A percentile compares a stretch with the other conserved stretches of the same genome.
phyloP scores from a whole-genome alignment of 2,888 invertebrate genomes.

The Drosophila setosimentum region DNA sequence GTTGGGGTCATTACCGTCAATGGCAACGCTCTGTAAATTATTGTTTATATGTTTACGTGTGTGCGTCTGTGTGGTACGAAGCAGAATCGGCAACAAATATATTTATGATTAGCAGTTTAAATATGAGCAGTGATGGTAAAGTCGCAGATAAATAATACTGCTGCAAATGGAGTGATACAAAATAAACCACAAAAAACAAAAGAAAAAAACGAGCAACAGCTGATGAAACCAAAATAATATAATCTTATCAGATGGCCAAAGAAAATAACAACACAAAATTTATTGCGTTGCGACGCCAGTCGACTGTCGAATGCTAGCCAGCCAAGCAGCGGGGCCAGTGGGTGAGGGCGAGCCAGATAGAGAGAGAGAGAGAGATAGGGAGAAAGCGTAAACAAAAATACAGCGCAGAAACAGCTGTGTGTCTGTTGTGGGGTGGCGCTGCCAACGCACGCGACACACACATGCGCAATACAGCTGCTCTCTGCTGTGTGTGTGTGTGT shows the following conservation, averaged over 20 bases:
- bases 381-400: slow-evolving; percentile 57
- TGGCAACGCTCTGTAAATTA: slow-evolving; percentile 40
- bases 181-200: slow-evolving; percentile 6
- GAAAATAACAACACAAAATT: slow-evolving; percentile 63
- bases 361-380: slow-evolving; percentile 17
- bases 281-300: slow-evolving; percentile 67
- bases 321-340: slow-evolving; percentile 12
- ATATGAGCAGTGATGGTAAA: slow-evolving; percentile 2
- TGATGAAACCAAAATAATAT: slow-evolving; percentile 57
- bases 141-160: slow-evolving; percentile 8
- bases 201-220: slow-evolving; percentile 45
- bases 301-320: slow-evolving; percentile 13
- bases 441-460: slow-evolving; percentile 28
- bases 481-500: slow-evolving; percentile 19
- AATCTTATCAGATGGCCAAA: slow-evolving; percentile 65
- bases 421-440: slow-evolving; percentile 19
- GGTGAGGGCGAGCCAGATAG: slow-evolving; percentile 22
- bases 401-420: slow-evolving; percentile 65
- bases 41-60: background rate
- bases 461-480: slow-evolving; percentile 65
- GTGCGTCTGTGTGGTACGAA: background rate
- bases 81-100: slow-evolving; percentile 14
- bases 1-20: slow-evolving; percentile 58
- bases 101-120: slow-evolving; percentile 23
- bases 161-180: slow-evolving; percentile 4